These are phyloP conservation scores for Bufo gargarizans DNA, from an alignment of 2,113 vertebrate species.

Conservation along the genomic window DNA sequence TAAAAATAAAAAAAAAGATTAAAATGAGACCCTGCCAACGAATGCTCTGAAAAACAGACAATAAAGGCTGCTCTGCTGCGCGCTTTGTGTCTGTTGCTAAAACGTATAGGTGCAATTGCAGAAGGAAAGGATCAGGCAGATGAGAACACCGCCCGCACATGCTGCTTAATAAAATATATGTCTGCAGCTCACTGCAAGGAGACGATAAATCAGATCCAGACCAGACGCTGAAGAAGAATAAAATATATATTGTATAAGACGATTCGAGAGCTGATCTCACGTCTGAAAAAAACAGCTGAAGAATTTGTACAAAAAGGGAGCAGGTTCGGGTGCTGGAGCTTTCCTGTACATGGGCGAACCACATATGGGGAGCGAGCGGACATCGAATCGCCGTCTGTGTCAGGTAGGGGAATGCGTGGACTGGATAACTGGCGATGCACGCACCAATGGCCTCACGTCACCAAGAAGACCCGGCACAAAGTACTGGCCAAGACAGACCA, in stretches of 20 bases:
- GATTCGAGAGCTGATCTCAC: neutral
- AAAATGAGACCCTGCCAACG: neutral
- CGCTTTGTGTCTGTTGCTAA: too few species aligned
- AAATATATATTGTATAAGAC: neutral
- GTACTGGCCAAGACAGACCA: too few species aligned
- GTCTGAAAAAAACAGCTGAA: neutral
- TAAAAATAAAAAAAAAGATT: neutral
- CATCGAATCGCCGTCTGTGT: too few species aligned
- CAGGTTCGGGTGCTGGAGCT: too few species aligned
- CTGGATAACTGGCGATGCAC: too few species aligned
- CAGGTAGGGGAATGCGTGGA: too few species aligned
- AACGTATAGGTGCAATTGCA: neutral
- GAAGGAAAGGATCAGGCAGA: neutral
- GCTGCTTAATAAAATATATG: slow-evolving; percentile 19
- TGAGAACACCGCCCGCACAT: neutral
- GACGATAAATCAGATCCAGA: slow-evolving; percentile 3
- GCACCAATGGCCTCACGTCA: too few species aligned
- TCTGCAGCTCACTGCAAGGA: neutral
- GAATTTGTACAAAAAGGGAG: too few species aligned
- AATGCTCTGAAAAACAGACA: neutral
- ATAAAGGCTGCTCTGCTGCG: neutral
- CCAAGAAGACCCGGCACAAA: too few species aligned
- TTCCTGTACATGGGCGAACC: too few species aligned
- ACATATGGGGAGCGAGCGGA: too few species aligned
- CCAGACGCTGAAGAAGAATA: too few species aligned